Evolutionary conservation across 1,140 invertebrate species (phyloP), one percentile per base, ranked within the genome.

Genomic region (Plutomurus gul): DNA sequence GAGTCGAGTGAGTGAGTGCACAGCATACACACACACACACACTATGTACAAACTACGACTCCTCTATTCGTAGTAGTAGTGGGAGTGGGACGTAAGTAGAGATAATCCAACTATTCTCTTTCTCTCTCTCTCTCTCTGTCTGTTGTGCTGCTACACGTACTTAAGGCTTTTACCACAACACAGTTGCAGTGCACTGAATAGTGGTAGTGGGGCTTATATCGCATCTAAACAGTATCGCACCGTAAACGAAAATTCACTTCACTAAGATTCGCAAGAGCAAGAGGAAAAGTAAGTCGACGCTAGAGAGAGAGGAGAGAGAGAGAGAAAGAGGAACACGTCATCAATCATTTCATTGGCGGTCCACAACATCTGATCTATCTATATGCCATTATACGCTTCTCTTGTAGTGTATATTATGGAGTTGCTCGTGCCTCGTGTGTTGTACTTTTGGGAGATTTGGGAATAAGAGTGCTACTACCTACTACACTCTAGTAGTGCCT

Each of bases 301-400:
- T 30, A 46, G n/a, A 43, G 39, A 43, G n/a, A 65, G 27, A 65
- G 56, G 39, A 43, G n/a, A 65, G 27, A 65, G 56, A 65, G 75
- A 65, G 40, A 65, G 40, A 77, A 60, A 72, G 78, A 72, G 74
- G 56, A 74, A 73, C 60, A 80, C 75, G 79, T 80, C 79, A 80
- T 80, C 74, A 80, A 80, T 80, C 79, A 80, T 80, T 79, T 80
- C 72, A 80, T 73, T 80, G 79, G 79, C 75, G 79, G 75, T 72
- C 76, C 39, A 78, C 40, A 78, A 40, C 60, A 75, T 75, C 73
- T 65, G 47, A 77, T 77, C 56, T 70, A 77, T 76, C 75, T 60
- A 43, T 56, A 76, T 76, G 56, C 75, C 75, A 76, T 76, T 76
- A 72, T 72, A 72, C 65, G 16, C 7, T 36, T 36, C 51, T 56